A percentile compares a stretch with the other conserved stretches of the same genome.
These are phyloP conservation scores for Diploptera punctata DNA, from an alignment of 2,888 invertebrate genomes.

Conservation along the genomic window DNA sequence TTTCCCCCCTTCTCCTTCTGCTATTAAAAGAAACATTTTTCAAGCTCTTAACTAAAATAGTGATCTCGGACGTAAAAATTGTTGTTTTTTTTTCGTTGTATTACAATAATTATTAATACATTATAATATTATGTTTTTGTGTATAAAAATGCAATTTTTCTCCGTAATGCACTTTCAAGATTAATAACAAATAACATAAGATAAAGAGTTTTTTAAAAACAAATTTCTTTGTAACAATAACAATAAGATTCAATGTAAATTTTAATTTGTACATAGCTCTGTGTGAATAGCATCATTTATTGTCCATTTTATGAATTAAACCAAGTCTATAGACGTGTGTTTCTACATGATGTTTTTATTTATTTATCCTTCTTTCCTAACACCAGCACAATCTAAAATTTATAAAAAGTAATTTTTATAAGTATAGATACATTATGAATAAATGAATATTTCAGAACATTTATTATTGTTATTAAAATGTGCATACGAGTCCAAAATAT, in stretches of 20 bases:
- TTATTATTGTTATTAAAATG: too few species aligned
- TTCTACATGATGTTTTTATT: constrained; percentile 40
- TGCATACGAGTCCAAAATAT: too few species aligned
- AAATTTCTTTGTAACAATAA: constrained; percentile 56
- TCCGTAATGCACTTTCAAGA: constrained; percentile 37
- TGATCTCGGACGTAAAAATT: not conserved
- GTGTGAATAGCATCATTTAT: constrained; percentile 60
- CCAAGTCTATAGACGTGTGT: constrained; percentile 52
- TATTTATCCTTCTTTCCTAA: too few species aligned
- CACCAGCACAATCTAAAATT: too few species aligned
- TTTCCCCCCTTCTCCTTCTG: too few species aligned
- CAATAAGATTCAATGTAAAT: constrained; percentile 37
- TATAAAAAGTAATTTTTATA: too few species aligned
- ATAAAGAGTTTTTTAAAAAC: constrained; percentile 30
- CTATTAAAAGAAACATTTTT: too few species aligned
- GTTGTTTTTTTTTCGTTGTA: constrained; percentile 30
- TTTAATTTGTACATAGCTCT: constrained; percentile 60
- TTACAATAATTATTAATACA: constrained; percentile 21
- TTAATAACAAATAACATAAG: constrained; percentile 35
- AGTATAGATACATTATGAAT: too few species aligned
- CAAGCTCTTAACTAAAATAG: too few species aligned
- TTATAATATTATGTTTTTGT: constrained; percentile 40
- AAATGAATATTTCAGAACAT: too few species aligned
- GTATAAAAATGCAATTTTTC: constrained; percentile 38
- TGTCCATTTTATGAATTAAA: constrained; percentile 59